These are phyloP conservation scores for Therioaphis trifolii DNA, from an alignment of 2,888 invertebrate species.

Conservation along the genomic window DNA sequence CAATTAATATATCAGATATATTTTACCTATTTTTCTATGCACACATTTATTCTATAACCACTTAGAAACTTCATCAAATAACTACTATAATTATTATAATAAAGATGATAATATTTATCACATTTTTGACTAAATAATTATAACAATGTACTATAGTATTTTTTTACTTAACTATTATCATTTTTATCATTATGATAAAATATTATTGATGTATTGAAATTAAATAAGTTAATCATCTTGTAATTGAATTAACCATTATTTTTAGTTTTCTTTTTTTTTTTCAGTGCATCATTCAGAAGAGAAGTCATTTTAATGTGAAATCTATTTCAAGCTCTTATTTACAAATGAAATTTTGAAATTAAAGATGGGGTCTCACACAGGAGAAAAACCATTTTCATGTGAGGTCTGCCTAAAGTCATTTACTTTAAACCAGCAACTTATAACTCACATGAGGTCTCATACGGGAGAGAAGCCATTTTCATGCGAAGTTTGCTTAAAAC, in stretches of 20 bases:
- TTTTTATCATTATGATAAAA: background rate
- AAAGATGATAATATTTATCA: no score
- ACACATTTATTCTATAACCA: no score
- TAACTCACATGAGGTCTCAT: constrained; percentile 24
- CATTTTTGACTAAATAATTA: background rate
- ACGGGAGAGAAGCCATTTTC: constrained; percentile 39
- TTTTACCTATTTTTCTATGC: no score
- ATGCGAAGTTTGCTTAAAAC: constrained; percentile 24
- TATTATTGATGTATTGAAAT: background rate
- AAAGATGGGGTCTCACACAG: constrained; percentile 28
- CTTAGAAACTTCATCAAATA: no score
- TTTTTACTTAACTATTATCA: no score
- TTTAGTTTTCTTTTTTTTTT: constrained; percentile 19
- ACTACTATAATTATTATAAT: no score
- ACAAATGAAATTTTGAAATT: constrained; percentile 24
- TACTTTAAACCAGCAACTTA: constrained; percentile 30
- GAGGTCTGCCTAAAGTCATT: constrained; percentile 24
- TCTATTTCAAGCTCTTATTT: background rate
- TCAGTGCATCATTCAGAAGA: constrained; percentile 20
- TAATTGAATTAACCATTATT: background rate
- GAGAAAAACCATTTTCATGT: constrained; percentile 37
- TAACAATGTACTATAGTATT: background rate
- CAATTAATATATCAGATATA: no score
- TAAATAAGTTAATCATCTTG: background rate
- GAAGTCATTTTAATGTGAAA: constrained; percentile 26